Evolutionary conservation across 2,113 vertebrate species (phyloP), one percentile per base, ranked within the genome.

Genomic region (Mobula birostris): DNA sequence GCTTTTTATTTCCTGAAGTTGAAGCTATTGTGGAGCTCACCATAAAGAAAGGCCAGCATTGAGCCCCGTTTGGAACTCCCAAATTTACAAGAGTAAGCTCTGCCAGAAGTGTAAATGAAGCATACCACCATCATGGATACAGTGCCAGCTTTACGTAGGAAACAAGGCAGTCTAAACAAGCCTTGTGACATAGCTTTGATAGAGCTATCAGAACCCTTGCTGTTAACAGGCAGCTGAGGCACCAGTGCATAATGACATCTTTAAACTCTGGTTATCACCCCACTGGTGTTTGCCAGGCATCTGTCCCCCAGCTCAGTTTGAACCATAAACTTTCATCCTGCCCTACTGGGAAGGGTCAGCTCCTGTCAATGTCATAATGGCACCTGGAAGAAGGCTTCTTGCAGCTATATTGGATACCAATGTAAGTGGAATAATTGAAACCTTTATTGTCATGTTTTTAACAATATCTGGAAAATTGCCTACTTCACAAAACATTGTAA

Each of bases 211-310:
- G 85, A 66, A 90, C 61, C 61, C 85, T 90, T 90, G 85, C 85
- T 90, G 85, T 90, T 90, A 68, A 68, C 32, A 93, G 70, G 70
- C 91, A 93, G 91, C 91, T 93, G 91, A 93, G 66, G 74, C 70
- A 76, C 91, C 36, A 56, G 85, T 32, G 85, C 29, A 17, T 68
- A 90, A 93, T 48, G 91, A 93, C 70, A 93, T 56, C 91, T 48
- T 74, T 19, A 93, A 68, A 74, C 70, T 93, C 36, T 90, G 24
- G 70, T 40, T 70, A 93, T 74, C 91, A 93, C 66, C 70, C 36
- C 17, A 5, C 70, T 72, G 68, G 68, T 90, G 85, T 93, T 74
- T 56, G 40, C 21, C 9, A 74, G 91, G 70, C 91, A 93, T 72
- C 91, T 93, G 66, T 93, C 91, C 91, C 32, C 56, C 5, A 3